Conservation (phyloP, 2,888 invertebrate genomes). For the Noctua fimbriata region DNA sequence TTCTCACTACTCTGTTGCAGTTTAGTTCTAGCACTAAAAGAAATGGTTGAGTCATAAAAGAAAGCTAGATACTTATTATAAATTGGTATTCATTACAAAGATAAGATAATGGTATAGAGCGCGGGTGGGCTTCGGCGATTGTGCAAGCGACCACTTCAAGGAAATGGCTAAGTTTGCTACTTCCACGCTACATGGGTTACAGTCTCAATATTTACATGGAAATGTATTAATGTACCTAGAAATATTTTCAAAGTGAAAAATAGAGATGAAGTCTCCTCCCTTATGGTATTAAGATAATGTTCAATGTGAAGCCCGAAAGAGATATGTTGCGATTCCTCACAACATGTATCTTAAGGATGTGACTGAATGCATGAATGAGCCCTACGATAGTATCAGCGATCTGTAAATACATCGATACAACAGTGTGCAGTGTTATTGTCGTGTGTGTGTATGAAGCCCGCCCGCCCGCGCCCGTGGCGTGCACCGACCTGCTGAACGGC, state of each 20-base stretch:
- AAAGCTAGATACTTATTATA: constrained; percentile 12
- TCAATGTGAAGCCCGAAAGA: constrained; percentile 40
- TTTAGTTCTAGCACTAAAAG: neutral
- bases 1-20: constrained; percentile 2
- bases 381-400: constrained; percentile 54
- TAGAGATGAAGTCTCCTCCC: constrained; percentile 48
- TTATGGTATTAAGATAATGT: constrained; percentile 25
- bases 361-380: constrained; percentile 60
- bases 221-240: constrained; percentile 74
- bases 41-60: constrained; percentile 3
- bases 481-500: constrained; percentile 96
- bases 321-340: constrained; percentile 35
- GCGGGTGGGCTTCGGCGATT: constrained; percentile 85
- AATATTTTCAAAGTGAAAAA: constrained; percentile 47
- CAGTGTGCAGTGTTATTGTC: constrained; percentile 61
- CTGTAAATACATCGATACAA: constrained; percentile 67
- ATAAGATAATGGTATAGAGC: constrained; percentile 70
- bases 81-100: constrained; percentile 43
- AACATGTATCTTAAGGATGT: constrained; percentile 40
- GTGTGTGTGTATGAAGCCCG: constrained; percentile 76
- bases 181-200: constrained; percentile 41
- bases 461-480: constrained; percentile 86
- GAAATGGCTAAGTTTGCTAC: constrained; percentile 52
- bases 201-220: constrained; percentile 49
- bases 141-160: constrained; percentile 63